Conservation (phyloP, 2,113 vertebrate species). For the Australoheros scitulus region DNA sequence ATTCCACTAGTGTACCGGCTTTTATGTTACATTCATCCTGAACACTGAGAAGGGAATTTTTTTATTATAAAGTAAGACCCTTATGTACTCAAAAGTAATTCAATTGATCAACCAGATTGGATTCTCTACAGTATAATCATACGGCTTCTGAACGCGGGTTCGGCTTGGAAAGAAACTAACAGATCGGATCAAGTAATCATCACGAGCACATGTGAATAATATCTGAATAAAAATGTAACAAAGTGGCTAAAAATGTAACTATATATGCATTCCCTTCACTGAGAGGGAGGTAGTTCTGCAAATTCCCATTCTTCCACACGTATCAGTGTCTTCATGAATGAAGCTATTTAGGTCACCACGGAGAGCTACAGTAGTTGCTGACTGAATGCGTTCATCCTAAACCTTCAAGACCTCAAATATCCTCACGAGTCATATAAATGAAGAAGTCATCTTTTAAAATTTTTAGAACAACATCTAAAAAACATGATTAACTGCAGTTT, state of each 20-base stretch:
- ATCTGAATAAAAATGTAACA: not conserved
- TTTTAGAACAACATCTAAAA: not conserved
- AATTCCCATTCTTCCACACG: not conserved
- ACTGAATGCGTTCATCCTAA: not conserved
- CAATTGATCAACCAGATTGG: not conserved
- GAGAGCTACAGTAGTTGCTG: not conserved
- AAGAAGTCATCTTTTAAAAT: not conserved
- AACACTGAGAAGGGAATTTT: not conserved
- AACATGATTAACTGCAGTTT: not conserved
- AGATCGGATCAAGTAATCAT: not conserved
- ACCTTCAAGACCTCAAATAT: not conserved
- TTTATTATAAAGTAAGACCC: not conserved
- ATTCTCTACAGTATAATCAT: not conserved
- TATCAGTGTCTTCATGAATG: slow-evolving; percentile 2
- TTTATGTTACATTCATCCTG: not conserved
- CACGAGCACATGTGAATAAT: not conserved
- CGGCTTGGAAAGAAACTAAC: not conserved
- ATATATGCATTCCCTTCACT: not conserved
- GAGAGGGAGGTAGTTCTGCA: not conserved
- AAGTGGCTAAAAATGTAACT: too few relatives aligned
- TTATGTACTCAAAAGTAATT: not conserved
- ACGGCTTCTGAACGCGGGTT: not conserved
- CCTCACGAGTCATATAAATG: not conserved
- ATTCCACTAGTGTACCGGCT: not conserved
- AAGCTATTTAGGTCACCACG: not conserved